Conservation (phyloP, 2,797 vertebrate species). For the Nannoperca obscura region DNA sequence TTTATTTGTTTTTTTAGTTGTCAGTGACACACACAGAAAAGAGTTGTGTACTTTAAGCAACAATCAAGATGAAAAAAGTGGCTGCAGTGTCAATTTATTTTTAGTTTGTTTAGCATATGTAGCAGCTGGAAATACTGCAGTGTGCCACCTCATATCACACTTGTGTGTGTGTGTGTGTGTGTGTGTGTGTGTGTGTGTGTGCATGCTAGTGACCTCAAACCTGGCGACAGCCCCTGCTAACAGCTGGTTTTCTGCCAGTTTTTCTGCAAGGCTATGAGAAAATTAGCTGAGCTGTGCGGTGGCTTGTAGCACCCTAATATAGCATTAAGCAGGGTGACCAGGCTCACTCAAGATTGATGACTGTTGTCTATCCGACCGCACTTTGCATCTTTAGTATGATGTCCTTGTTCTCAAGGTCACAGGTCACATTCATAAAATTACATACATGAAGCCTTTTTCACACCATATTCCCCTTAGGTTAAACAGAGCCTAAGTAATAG, state of each 20-base stretch:
- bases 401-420: conserved; percentile 39
- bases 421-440: conserved; percentile 28
- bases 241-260: conserved; percentile 70
- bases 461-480: background rate
- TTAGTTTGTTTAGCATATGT: conserved; percentile 39
- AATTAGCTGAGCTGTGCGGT: conserved; percentile 68
- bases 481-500: conserved; percentile 1
- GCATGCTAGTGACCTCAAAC: conserved; percentile 56
- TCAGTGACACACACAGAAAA: conserved; percentile 32
- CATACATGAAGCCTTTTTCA: conserved; percentile 15
- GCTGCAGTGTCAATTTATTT: conserved; percentile 35
- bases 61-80: conserved; percentile 17
- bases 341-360: conserved; percentile 65
- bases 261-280: conserved; percentile 73
- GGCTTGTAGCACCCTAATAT: conserved; percentile 62
- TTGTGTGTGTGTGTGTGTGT: background rate
- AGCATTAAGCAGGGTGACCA: conserved; percentile 48
- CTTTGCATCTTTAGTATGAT: conserved; percentile 49
- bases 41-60: conserved; percentile 22
- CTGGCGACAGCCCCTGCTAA: conserved; percentile 51
- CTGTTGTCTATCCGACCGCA: conserved; percentile 41
- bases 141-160: conserved; percentile 22
- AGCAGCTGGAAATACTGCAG: conserved; percentile 43
- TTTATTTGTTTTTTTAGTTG: conserved; percentile 56
- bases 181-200: conserved; percentile 14